These are phyloP conservation scores for Sclerurus mexicanus DNA, from an alignment of 2,113 vertebrate genomes.

Conservation along the genomic window DNA sequence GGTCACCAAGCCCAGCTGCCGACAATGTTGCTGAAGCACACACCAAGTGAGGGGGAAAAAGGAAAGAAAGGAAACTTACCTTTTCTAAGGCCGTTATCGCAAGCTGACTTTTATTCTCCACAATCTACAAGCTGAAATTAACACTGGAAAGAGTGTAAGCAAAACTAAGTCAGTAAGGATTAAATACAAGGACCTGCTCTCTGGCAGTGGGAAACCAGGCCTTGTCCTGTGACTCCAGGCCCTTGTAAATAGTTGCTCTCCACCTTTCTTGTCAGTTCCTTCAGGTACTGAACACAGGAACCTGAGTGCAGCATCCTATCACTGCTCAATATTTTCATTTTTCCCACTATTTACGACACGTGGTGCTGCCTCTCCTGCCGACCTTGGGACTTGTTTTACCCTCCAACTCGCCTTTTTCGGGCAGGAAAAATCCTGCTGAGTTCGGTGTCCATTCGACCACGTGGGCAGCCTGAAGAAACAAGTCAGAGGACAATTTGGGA, in stretches of 20 bases:
- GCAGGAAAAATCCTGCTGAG: neutral
- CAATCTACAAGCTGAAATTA: neutral
- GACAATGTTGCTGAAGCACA: neutral
- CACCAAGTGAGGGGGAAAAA: neutral
- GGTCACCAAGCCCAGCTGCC: neutral
- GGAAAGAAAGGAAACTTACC: neutral
- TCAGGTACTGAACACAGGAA: neutral
- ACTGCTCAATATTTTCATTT: neutral
- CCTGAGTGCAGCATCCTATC: neutral
- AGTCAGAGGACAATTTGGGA: neutral
- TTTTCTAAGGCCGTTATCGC: neutral
- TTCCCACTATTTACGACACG: neutral
- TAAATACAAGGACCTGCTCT: neutral
- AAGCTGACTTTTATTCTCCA: neutral
- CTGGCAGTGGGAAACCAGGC: neutral
- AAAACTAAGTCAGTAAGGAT: neutral
- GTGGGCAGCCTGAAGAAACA: neutral
- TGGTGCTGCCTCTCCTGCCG: fast-evolving
- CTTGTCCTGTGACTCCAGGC: neutral
- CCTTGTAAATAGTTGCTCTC: neutral
- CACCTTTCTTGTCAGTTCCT: neutral
- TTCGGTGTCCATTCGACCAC: fast-evolving
- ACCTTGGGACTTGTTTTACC: neutral
- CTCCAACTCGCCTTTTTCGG: neutral
- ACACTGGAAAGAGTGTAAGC: neutral